phyloP scores from a whole-genome alignment of 2,888 invertebrate genomes.

The Tiphia femorata region DNA sequence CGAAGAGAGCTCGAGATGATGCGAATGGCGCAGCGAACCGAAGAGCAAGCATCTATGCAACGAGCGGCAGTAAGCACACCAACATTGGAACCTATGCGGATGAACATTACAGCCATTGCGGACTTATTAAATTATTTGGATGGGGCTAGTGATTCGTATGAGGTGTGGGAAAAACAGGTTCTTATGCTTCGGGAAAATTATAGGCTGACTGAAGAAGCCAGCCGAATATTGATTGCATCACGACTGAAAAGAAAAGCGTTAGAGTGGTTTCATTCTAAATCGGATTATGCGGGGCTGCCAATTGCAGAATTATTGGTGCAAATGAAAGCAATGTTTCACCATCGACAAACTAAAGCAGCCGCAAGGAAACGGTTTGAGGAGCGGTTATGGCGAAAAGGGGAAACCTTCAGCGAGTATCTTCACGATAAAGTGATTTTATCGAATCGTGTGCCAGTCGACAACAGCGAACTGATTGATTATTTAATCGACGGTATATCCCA shows the following conservation, averaged over 20 bases:
- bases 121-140: neutral
- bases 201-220: neutral
- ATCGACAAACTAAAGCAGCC: neutral
- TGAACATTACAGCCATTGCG: neutral
- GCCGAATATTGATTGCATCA: neutral
- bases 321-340: neutral
- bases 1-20: neutral
- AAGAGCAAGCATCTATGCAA: neutral
- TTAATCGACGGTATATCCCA: neutral
- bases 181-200: neutral
- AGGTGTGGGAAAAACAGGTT: neutral
- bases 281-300: neutral
- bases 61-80: neutral
- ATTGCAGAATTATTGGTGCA: neutral
- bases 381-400: too few species aligned
- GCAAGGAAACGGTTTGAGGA: neutral
- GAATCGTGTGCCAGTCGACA: neutral
- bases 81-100: neutral
- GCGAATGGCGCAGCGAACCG: neutral
- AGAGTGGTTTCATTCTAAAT: neutral
- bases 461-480: neutral
- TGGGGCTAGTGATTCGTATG: neutral
- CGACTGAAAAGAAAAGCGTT: neutral
- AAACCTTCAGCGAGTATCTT: too few species aligned
- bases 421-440: neutral